phyloP scores from a whole-genome alignment of 2,113 vertebrate species.

The Corythoichthys haematopterus region DNA sequence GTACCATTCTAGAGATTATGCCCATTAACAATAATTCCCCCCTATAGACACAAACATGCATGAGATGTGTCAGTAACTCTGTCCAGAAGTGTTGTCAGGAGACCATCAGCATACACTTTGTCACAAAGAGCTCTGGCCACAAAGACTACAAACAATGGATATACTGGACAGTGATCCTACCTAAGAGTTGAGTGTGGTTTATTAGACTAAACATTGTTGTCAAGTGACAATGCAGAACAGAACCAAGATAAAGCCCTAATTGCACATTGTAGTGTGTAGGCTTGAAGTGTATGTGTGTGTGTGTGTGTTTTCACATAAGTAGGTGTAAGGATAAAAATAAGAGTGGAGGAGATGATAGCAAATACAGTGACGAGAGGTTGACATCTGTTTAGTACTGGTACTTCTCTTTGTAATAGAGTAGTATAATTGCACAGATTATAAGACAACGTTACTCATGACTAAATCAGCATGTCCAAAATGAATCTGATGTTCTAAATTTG shows the following conservation, averaged over 20 bases:
- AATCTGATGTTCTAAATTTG: too few species aligned
- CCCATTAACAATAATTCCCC: not conserved
- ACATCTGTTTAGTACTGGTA: too few species aligned
- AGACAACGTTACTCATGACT: too few species aligned
- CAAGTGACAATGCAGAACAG: constrained; percentile 34
- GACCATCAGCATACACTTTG: constrained; percentile 42
- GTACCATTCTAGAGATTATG: constrained; percentile 19
- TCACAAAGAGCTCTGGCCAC: constrained; percentile 55
- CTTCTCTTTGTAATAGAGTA: too few species aligned
- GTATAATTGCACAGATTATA: too few species aligned
- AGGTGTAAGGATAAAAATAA: constrained; percentile 55
- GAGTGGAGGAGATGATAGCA: constrained; percentile 40
- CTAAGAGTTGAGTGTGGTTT: constrained; percentile 2
- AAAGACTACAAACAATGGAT: constrained; percentile 30
- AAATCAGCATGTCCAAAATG: too few species aligned
- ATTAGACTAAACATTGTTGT: constrained; percentile 37
- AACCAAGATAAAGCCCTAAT: constrained; percentile 48
- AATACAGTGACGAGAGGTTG: not conserved
- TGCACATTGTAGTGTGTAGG: constrained; percentile 21
- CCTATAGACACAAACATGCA: constrained; percentile 5
- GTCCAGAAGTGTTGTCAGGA: constrained; percentile 56
- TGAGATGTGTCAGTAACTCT: constrained; percentile 21
- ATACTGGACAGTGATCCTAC: constrained; percentile 27
- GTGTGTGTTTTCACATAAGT: constrained; percentile 49
- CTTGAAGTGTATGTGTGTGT: constrained; percentile 13